These are phyloP conservation scores for Paraescarpia echinospica DNA, from an alignment of 1,140 invertebrate species.

Conservation along the genomic window DNA sequence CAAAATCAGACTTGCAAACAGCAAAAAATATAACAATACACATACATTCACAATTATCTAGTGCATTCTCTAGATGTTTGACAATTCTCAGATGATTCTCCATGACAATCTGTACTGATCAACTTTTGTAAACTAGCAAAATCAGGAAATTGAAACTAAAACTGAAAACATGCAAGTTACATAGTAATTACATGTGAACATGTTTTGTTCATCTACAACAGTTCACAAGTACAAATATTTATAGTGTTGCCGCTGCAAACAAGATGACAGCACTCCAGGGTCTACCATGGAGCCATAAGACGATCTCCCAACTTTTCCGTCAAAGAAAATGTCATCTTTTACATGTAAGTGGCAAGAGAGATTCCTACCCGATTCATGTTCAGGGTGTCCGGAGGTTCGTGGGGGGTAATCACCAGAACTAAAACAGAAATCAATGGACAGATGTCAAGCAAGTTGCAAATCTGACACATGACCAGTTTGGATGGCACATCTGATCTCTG, in stretches of 20 bases:
- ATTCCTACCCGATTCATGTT: constrained; percentile 16
- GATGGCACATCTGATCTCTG: too few species aligned
- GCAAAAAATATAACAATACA: background rate
- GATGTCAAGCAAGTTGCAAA: background rate
- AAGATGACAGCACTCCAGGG: background rate
- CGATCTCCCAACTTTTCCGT: background rate
- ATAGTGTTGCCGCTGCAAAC: background rate
- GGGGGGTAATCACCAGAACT: constrained; percentile 52
- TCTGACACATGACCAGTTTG: too few species aligned
- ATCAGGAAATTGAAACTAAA: too few species aligned
- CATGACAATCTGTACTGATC: too few species aligned
- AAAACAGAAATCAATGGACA: constrained; percentile 28
- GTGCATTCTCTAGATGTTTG: too few species aligned
- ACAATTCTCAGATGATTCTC: too few species aligned
- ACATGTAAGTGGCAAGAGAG: background rate
- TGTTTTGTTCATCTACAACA: background rate
- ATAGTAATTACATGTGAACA: background rate
- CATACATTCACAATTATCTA: too few species aligned
- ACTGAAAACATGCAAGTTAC: too few species aligned
- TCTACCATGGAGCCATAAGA: background rate
- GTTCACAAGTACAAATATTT: background rate
- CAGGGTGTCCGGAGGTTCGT: constrained; percentile 33
- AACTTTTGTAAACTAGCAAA: too few species aligned
- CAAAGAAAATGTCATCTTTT: background rate
- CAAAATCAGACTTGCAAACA: background rate